phyloP scores from a whole-genome alignment of 2,888 invertebrate genomes.

The Dioctria linearis region DNA sequence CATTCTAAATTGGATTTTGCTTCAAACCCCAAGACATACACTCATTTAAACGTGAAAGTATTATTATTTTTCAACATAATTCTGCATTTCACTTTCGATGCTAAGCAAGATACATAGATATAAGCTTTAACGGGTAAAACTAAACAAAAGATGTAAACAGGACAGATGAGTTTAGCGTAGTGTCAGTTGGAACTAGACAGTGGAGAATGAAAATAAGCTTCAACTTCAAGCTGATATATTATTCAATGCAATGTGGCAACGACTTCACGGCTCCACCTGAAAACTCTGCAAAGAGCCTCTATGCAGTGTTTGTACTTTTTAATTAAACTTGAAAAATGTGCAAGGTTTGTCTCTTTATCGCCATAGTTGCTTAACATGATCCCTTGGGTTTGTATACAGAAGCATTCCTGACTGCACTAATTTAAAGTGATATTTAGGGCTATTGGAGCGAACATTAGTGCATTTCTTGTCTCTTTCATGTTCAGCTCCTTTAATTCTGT shows the following conservation, averaged over 20 bases:
- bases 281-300: neutral
- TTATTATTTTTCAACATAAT: no score
- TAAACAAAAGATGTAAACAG: constrained; percentile 38
- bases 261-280: neutral
- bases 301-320: constrained; percentile 41
- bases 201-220: neutral
- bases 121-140: no score
- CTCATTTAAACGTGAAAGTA: no score
- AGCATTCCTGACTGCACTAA: constrained; percentile 5
- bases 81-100: no score
- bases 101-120: no score
- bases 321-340: constrained; percentile 45
- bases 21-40: no score
- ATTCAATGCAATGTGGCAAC: neutral
- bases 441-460: neutral
- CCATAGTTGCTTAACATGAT: constrained; percentile 6
- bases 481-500: no score
- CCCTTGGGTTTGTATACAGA: neutral
- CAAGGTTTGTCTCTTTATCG: neutral
- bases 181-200: constrained; percentile 16
- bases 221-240: no score
- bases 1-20: no score
- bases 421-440: constrained; percentile 27
- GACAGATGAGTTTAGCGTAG: constrained; percentile 13
- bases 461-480: no score